Base-by-base conservation (phyloP, 2,113 vertebrate genomes). In the Sorex fumeus region DNA sequence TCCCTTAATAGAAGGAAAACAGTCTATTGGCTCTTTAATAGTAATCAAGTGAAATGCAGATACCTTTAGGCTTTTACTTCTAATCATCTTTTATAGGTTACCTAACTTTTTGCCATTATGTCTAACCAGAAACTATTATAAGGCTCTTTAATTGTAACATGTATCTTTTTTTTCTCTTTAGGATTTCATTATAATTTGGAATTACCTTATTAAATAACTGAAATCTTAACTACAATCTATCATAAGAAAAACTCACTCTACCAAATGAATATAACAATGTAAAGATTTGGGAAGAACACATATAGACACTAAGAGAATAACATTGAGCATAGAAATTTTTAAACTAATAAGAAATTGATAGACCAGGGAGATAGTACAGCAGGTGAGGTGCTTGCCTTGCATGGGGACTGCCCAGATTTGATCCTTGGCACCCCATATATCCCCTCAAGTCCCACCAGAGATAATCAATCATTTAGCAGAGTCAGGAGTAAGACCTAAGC, bases 1-100 rank as follows among this genome's bases (percentile, higher is more conserved):
- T 91, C 76, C 36, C 11, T 86, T 94, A 93, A 92, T 95, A 43
- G 88, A 95, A 88, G 9, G 57, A 75, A 93, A 93, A 85, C 15
- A 92, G 28, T 28, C 64, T 50, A 27, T 79, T 78, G 70, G 64
- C 45, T 87, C 82, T 87, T 88, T 90, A 88, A 50, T 88, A 84
- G 83, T 64, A 81, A 90, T 77, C 91, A 64, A 78, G 28, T 84
- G 83, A 95, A 88, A 57, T 89, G 53, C 82, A 40, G 57, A 32
- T 45, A 66, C 80, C 87, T 94, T 13, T 50, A 84, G 67, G 81
- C 60, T 91, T 92, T 75, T 88, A 78, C 86, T 95, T 92, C 80
- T 70, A 95, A 82, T 93, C 84, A 90, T 57, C 36, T 28, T 87
- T 90, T 90, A 71, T 40, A 91, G 67, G 53, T 84, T 47, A 6